Conservation (phyloP, 2,113 vertebrate genomes). For the Nicator chloris region DNA sequence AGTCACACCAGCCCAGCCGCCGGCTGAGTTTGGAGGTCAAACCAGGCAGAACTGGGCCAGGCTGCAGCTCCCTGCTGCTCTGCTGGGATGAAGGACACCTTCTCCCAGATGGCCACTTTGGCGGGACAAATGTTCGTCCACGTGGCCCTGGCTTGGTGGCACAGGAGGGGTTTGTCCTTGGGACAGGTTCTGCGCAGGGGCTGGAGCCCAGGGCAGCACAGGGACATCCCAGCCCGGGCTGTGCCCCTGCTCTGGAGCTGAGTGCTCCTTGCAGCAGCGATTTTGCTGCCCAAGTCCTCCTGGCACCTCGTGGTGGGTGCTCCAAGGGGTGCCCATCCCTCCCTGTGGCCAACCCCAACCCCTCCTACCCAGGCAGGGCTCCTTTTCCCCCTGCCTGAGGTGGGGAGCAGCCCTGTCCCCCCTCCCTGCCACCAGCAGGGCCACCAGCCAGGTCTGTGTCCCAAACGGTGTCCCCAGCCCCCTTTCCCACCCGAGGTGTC, state of each 20-base stretch:
- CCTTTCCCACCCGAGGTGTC: not conserved
- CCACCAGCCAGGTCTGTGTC: not conserved
- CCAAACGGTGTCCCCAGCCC: not conserved
- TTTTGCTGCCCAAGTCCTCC: not conserved
- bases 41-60: not conserved
- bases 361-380: not conserved
- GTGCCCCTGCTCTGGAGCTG: not conserved
- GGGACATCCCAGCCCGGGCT: accelerated
- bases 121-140: not conserved
- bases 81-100: not conserved
- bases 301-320: not conserved
- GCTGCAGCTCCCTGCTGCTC: not conserved
- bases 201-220: accelerated
- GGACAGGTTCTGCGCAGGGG: accelerated
- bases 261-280: accelerated
- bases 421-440: accelerated
- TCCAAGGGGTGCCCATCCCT: accelerated
- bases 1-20: accelerated
- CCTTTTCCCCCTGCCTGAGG: not conserved
- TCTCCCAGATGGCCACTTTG: not conserved
- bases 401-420: not conserved
- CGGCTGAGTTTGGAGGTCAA: not conserved
- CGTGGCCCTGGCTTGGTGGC: not conserved
- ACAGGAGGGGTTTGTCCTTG: not conserved
- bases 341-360: accelerated